These are phyloP conservation scores for Hemicrepidius hirtus DNA, from an alignment of 2,888 invertebrate genomes.

Conservation along the genomic window DNA sequence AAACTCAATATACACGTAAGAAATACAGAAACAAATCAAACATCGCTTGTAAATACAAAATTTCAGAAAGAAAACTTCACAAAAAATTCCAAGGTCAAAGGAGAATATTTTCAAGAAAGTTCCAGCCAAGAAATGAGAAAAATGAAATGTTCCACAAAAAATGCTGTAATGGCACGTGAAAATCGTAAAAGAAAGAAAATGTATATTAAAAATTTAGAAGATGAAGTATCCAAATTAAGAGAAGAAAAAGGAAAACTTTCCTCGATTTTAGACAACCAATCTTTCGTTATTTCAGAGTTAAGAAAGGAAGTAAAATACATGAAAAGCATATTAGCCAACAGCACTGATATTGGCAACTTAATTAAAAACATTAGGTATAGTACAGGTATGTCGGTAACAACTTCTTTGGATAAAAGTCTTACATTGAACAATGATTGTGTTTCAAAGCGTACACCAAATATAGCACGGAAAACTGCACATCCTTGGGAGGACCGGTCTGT, in stretches of 20 bases:
- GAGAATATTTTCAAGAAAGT: not conserved
- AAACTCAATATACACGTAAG: not conserved
- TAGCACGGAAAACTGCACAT: slow-evolving; percentile 50
- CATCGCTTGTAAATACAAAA: not conserved
- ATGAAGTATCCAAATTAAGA: slow-evolving; percentile 70
- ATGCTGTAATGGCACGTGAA: slow-evolving; percentile 78
- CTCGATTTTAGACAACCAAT: slow-evolving; percentile 72
- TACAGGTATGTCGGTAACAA: slow-evolving; percentile 68
- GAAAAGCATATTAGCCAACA: slow-evolving; percentile 75
- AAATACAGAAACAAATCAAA: not conserved
- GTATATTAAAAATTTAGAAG: slow-evolving; percentile 76
- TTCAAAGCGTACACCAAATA: slow-evolving; percentile 47
- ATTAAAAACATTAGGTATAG: slow-evolving; percentile 71
- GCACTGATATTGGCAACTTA: slow-evolving; percentile 73
- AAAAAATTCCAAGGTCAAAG: slow-evolving; percentile 1
- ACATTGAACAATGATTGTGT: slow-evolving; percentile 54
- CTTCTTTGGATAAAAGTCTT: slow-evolving; percentile 64
- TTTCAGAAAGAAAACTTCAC: not conserved
- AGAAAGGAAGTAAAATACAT: slow-evolving; percentile 75
- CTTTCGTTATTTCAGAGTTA: slow-evolving; percentile 71
- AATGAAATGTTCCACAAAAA: slow-evolving; percentile 73
- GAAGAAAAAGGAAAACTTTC: slow-evolving; percentile 71
- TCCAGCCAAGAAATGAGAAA: slow-evolving; percentile 60
- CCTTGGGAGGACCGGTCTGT: slow-evolving; percentile 55
- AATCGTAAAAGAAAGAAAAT: slow-evolving; percentile 78